Conservation (phyloP, 2,113 vertebrate species). For the Peromyscus polionotus region DNA sequence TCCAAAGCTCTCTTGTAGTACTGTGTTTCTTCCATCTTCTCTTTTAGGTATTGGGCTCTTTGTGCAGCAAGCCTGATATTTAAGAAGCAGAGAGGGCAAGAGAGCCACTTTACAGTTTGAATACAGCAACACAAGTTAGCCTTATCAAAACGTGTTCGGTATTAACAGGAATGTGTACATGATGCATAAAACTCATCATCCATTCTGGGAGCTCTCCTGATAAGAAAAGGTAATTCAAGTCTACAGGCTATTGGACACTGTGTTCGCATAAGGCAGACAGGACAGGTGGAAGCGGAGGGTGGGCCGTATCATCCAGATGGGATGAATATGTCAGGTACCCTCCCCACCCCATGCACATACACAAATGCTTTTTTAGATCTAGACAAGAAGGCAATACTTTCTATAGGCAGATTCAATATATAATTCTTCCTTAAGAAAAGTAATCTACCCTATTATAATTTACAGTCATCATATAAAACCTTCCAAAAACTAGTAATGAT, state of each 20-base stretch:
- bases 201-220: not conserved
- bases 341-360: not conserved
- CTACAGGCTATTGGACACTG: not conserved
- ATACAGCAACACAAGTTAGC: not conserved
- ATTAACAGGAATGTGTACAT: not conserved
- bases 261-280: not conserved
- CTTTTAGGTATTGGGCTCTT: constrained; percentile 86
- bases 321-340: not conserved
- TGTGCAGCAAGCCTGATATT: constrained; percentile 86
- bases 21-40: constrained; percentile 85
- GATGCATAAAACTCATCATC: not conserved
- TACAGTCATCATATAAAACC: not conserved
- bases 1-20: constrained; percentile 89
- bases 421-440: constrained; percentile 27
- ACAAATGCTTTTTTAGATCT: not conserved
- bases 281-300: not conserved
- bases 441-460: not conserved
- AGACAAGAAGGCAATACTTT: not conserved
- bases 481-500: not conserved
- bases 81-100: constrained; percentile 37
- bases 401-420: not conserved
- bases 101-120: not conserved
- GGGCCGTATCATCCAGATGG: not conserved
- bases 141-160: not conserved
- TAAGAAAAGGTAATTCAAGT: constrained; percentile 31